phyloP scores from a whole-genome alignment of 2,797 vertebrate genomes.

The Lutjanus campechanus region DNA sequence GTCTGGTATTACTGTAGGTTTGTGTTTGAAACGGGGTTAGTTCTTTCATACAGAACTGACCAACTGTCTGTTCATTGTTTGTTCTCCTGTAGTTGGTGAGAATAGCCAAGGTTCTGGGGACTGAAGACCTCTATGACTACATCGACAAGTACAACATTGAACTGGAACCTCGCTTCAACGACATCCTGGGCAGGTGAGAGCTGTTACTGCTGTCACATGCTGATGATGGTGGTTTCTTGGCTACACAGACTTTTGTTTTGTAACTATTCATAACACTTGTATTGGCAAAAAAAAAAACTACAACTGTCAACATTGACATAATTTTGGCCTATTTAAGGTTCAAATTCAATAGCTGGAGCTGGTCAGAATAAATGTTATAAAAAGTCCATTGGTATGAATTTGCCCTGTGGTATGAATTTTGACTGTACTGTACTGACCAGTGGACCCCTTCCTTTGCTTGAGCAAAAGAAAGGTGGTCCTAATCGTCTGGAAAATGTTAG shows the following conservation, averaged over 20 bases:
- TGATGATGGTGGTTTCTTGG: background rate
- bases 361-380: too few relatives aligned
- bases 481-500: too few relatives aligned
- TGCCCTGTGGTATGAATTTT: too few relatives aligned
- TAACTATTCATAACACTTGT: too few relatives aligned
- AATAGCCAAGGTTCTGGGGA: slow-evolving; percentile 96
- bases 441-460: too few relatives aligned
- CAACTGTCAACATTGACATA: too few relatives aligned
- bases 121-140: slow-evolving; percentile 96
- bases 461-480: too few relatives aligned
- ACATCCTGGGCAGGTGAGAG: slow-evolving; percentile 93
- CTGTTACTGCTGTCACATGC: background rate
- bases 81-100: slow-evolving; percentile 90
- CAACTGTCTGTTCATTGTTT: background rate
- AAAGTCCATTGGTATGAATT: too few relatives aligned
- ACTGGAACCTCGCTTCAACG: slow-evolving; percentile 96
- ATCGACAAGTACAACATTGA: slow-evolving; percentile 98
- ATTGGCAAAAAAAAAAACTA: background rate
- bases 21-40: background rate
- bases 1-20: background rate
- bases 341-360: background rate
- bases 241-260: background rate
- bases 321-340: too few relatives aligned
- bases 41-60: background rate
- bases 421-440: too few relatives aligned